These are phyloP conservation scores for Pogona vitticeps DNA, from an alignment of 2,113 vertebrate species.

Conservation along the genomic window DNA sequence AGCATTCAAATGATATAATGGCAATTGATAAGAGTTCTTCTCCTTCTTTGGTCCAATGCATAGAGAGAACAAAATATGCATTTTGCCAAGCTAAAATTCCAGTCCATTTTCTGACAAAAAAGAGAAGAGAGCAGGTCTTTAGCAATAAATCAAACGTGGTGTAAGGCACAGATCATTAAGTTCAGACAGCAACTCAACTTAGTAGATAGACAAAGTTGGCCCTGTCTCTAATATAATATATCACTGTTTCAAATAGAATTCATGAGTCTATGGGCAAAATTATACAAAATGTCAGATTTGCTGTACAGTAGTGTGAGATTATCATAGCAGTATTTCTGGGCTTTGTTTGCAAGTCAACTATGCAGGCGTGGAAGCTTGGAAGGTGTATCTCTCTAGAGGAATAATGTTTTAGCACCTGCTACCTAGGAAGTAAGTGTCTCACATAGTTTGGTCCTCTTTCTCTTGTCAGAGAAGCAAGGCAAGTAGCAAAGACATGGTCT, in stretches of 20 bases:
- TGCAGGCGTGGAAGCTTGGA: too few species aligned
- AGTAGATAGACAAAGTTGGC: background rate
- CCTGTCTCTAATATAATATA: background rate
- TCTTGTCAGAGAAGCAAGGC: background rate
- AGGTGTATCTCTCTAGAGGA: too few species aligned
- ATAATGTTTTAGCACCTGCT: too few species aligned
- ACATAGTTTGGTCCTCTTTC: too few species aligned
- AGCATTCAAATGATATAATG: slow-evolving; percentile 15
- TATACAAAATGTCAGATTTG: too few species aligned
- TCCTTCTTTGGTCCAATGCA: background rate
- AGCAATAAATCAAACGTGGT: slow-evolving; percentile 16
- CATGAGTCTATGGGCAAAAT: too few species aligned
- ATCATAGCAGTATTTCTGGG: too few species aligned
- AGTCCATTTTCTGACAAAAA: background rate
- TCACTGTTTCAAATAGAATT: background rate
- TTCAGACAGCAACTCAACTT: background rate
- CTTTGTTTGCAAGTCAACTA: too few species aligned
- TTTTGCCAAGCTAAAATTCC: slow-evolving; percentile 10
- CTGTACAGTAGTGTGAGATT: too few species aligned
- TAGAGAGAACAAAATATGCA: background rate
- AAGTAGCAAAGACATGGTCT: background rate
- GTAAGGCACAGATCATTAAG: background rate
- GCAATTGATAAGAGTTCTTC: slow-evolving; percentile 12
- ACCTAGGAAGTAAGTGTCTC: too few species aligned
- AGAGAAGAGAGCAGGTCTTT: background rate